Evolutionary conservation across 2,797 vertebrate genomes (phyloP), one percentile per base, ranked within the genome.

Genomic region (Ctenopoma kingsleyae): DNA sequence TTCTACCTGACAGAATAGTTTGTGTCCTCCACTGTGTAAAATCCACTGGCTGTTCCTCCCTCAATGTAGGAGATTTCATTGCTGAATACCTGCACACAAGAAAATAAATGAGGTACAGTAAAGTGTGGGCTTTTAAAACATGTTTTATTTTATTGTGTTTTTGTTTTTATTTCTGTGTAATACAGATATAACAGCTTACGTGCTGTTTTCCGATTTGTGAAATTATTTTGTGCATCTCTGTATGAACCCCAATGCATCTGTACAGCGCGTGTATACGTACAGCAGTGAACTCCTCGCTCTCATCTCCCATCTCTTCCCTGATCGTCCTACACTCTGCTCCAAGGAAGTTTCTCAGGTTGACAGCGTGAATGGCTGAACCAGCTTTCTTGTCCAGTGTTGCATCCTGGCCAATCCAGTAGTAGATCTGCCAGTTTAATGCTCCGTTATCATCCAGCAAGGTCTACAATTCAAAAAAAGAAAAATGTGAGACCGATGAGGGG

Each of bases 241-340:
- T 22, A 8, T 46, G 43, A 15, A n/a, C 17, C n/a, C 46, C 15
- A 16, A 13, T 23, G 32, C 46, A 8, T 8, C 4, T 67, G 40
- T 1, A 6, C 5, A 9, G 17, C 2, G 0, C 49, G 22, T 62
- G 40, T 80, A 27, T 65, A 89, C 93, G 57, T 78, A 98, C 98
- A 65, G 96, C 96, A 22, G 92, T 96, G 89, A 99, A 99, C 89
- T 99, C 98, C 2, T 99, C 97, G 0, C 97, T 99, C 89, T 99
- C 98, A 0, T 99, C 98, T 0, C 97, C 98, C 98, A 99, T 99
- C 92, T 99, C 98, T 71, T 99, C 98, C 15, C 98, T 94, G 49
- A 96, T 92, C 0, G 95, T 96, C 71, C 98, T 93, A 83, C 97
- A 95, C 86, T 99, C 97, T 0, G 98, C 98, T 0, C 98, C 98